Percentiles rank a stretch among this genome's conserved stretches.
phyloP scores from a whole-genome alignment of 2,797 vertebrate species.

The Semotilus atromaculatus region DNA sequence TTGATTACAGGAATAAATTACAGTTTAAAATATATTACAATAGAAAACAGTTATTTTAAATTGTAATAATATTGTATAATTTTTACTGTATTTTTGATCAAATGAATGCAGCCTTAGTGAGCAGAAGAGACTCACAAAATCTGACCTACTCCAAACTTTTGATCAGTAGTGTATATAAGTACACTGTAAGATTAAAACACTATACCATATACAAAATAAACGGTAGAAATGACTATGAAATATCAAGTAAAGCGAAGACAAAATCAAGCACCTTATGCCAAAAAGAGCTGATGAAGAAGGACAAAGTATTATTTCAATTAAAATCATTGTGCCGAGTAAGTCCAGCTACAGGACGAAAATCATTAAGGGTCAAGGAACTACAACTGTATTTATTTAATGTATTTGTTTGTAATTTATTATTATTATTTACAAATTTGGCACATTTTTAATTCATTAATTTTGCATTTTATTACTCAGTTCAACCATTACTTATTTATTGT shows the following conservation, averaged over 20 bases:
- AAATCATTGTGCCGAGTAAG: not conserved
- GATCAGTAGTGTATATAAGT: not conserved
- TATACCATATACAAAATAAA: not conserved
- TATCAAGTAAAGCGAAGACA: not conserved
- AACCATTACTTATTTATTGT: not conserved
- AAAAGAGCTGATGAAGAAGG: not conserved
- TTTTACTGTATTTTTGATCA: slow-evolving; percentile 1
- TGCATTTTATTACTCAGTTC: not conserved
- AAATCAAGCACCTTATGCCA: slow-evolving; percentile 36
- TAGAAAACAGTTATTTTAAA: not conserved
- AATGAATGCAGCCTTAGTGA: not conserved
- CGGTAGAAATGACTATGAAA: not conserved
- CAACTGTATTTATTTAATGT: not conserved
- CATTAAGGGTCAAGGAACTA: not conserved
- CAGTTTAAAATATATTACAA: not conserved
- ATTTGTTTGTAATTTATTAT: not conserved
- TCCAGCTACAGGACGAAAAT: not conserved
- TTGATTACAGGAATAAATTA: not conserved
- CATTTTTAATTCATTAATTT: not conserved
- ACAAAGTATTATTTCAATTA: not conserved
- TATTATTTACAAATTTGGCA: not conserved
- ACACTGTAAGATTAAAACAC: not conserved
- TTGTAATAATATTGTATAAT: not conserved
- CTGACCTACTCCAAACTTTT: not conserved
- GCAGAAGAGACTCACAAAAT: not conserved